Evolutionary conservation across 2,113 vertebrate genomes (phyloP).

Genomic region (Lampris megalopsis): DNA sequence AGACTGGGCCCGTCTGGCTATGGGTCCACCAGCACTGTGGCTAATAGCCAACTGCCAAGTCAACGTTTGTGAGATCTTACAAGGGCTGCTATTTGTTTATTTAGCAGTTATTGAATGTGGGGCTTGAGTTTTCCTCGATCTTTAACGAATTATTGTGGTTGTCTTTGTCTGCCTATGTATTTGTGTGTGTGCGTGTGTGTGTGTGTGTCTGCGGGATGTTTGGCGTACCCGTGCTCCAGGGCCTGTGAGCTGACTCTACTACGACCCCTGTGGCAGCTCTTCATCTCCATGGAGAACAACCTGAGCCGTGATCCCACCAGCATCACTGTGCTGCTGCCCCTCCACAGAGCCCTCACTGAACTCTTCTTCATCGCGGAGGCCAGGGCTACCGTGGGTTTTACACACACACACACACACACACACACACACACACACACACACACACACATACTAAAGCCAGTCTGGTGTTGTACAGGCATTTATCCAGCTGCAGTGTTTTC

Average conservation of each 20-base stretch:
- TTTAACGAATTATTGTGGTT: not conserved
- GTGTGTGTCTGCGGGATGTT: slow-evolving; percentile 14
- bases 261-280: slow-evolving; percentile 95
- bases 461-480: not conserved
- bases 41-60: not conserved
- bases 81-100: not conserved
- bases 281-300: slow-evolving; percentile 90
- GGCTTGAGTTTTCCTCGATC: not conserved
- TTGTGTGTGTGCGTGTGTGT: slow-evolving; percentile 10
- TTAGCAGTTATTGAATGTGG: too few relatives aligned
- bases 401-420: not conserved
- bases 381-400: slow-evolving; percentile 87
- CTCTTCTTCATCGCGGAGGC: slow-evolving; percentile 95
- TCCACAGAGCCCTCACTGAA: slow-evolving; percentile 95
- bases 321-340: slow-evolving; percentile 90
- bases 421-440: not conserved
- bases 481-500: not conserved
- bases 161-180: not conserved
- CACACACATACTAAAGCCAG: not conserved
- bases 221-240: slow-evolving; percentile 71
- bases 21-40: slow-evolving; percentile 29
- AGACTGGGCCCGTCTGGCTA: slow-evolving; percentile 21
- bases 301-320: slow-evolving; percentile 86
- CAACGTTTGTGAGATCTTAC: slow-evolving; percentile 1
- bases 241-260: slow-evolving; percentile 91